A percentile compares a stretch with the other conserved stretches of the same genome.
Conservation (phyloP, 23 tunicate species). For the Ascidia mentula region DNA sequence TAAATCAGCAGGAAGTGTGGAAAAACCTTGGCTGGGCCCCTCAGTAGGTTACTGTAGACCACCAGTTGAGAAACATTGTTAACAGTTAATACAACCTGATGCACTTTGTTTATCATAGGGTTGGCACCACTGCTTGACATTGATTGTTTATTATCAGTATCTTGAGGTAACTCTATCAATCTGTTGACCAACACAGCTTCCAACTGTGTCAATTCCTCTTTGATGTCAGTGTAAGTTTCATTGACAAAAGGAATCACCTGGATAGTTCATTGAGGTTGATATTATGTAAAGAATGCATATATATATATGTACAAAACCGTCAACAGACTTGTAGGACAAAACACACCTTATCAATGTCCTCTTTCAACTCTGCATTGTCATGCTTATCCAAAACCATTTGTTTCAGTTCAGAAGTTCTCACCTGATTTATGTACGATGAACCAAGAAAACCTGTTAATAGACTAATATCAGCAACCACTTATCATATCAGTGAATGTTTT, state of each 20-base stretch:
- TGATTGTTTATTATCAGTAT: neutral
- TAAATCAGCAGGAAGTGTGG: no score
- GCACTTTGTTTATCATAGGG: neutral
- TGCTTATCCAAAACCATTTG: conserved; percentile 33
- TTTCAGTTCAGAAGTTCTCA: conserved; percentile 58
- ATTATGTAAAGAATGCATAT: neutral
- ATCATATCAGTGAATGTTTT: neutral
- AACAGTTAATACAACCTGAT: neutral
- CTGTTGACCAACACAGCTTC: conserved; percentile 29
- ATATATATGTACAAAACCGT: no score
- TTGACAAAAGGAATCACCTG: conserved; percentile 28
- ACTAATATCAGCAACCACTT: neutral
- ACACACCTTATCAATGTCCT: conserved; percentile 15
- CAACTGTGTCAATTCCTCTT: conserved; percentile 42
- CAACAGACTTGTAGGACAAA: no score
- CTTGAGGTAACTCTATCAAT: conserved; percentile 15
- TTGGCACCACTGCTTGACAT: neutral
- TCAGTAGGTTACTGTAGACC: no score
- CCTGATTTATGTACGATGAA: conserved; percentile 61
- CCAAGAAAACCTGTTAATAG: conserved; percentile 72
- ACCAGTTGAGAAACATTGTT: no score
- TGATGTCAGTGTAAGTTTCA: conserved; percentile 29
- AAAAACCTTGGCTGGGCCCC: no score
- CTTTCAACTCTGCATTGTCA: conserved; percentile 25
- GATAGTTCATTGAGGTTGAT: neutral